A percentile compares a stretch with the other conserved stretches of the same genome.
phyloP scores from a whole-genome alignment of 2,113 vertebrate genomes.

The Strix uralensis region DNA sequence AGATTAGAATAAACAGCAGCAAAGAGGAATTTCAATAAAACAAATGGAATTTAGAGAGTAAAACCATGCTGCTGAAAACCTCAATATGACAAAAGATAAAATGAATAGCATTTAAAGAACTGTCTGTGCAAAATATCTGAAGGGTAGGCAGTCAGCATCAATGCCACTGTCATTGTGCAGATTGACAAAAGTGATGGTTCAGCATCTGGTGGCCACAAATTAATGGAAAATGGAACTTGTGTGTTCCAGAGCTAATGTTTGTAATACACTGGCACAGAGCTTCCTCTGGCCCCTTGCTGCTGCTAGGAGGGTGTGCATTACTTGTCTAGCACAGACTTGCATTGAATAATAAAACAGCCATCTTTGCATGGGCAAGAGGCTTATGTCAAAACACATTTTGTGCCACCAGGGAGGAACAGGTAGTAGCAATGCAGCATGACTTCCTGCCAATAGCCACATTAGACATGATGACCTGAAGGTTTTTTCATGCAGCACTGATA shows the following conservation, averaged over 20 bases:
- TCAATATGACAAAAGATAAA: background rate
- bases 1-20: background rate
- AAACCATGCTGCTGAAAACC: background rate
- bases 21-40: background rate
- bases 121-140: background rate
- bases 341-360: background rate
- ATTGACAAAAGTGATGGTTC: background rate
- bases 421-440: background rate
- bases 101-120: background rate
- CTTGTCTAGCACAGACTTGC: background rate
- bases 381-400: background rate
- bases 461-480: background rate
- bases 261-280: background rate
- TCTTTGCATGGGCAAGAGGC: background rate
- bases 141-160: background rate
- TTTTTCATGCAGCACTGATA: background rate
- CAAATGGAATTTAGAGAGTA: background rate
- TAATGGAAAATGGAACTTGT: background rate
- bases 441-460: background rate
- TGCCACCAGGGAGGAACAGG: background rate
- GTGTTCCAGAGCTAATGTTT: constrained; percentile 25
- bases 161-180: too few species aligned
- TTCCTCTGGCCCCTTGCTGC: background rate
- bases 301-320: background rate
- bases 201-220: background rate